phyloP scores from a whole-genome alignment of 2,888 invertebrate species.

The Clepsis dumicolana region DNA sequence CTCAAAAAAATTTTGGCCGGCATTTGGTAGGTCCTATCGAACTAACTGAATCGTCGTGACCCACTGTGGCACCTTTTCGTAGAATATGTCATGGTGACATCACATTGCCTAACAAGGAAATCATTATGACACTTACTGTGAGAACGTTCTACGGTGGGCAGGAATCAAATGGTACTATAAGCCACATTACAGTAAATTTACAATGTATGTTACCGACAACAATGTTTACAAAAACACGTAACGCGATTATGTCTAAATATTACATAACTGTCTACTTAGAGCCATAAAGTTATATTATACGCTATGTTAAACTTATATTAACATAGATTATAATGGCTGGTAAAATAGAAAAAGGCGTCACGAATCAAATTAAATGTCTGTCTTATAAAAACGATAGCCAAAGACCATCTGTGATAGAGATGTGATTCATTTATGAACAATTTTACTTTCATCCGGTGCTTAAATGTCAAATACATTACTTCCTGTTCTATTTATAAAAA shows the following conservation, averaged over 20 bases:
- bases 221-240: conserved; percentile 21
- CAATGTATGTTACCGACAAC: not conserved
- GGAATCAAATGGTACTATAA: too few species aligned
- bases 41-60: too few species aligned
- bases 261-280: conserved; percentile 22
- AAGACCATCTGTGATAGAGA: conserved; percentile 19
- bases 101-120: too few species aligned
- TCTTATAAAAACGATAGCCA: conserved; percentile 20
- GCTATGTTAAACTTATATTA: conserved; percentile 31
- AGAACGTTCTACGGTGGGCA: too few species aligned
- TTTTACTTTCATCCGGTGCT: conserved; percentile 33
- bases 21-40: too few species aligned
- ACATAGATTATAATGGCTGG: conserved; percentile 30
- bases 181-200: not conserved
- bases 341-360: conserved; percentile 7
- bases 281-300: conserved; percentile 14
- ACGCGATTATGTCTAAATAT: conserved; percentile 14
- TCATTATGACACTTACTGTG: too few species aligned
- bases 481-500: conserved; percentile 33
- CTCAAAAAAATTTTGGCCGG: too few species aligned
- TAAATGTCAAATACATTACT: conserved; percentile 30
- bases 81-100: too few species aligned
- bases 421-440: conserved; percentile 30
- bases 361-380: conserved; percentile 7
- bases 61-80: too few species aligned